phyloP scores from a whole-genome alignment of 30 jellyfish, hydroid and myxozoan species.

The Sanderia malayensis region DNA sequence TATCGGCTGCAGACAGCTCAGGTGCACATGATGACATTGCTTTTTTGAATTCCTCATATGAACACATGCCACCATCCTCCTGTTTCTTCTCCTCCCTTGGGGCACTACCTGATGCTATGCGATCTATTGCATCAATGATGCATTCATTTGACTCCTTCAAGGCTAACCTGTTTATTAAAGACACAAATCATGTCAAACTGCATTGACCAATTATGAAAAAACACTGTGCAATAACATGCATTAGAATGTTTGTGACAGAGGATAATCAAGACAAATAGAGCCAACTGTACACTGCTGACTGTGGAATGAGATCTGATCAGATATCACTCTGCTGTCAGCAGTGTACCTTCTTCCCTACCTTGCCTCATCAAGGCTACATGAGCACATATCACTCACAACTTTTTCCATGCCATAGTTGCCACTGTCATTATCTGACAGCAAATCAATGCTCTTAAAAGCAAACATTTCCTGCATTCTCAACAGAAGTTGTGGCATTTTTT shows the following conservation, averaged over 20 bases:
- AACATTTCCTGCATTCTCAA: conserved; percentile 65
- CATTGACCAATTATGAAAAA: no score
- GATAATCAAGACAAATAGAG: no score
- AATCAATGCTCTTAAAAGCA: conserved; percentile 30
- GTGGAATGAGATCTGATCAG: no score
- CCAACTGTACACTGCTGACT: no score
- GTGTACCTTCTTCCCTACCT: conserved; percentile 47
- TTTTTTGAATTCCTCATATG: conserved; percentile 78
- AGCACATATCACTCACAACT: conserved; percentile 17
- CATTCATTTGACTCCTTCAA: conserved; percentile 7
- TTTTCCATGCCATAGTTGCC: conserved; percentile 19
- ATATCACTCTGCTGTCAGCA: no score
- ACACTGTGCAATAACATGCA: no score
- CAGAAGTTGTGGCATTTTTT: conserved; percentile 53
- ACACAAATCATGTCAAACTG: no score
- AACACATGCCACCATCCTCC: conserved; percentile 23
- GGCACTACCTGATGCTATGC: not conserved
- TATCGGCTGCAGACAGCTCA: conserved; percentile 16
- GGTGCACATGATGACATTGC: conserved; percentile 67
- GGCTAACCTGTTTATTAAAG: not conserved
- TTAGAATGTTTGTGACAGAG: no score
- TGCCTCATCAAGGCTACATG: conserved; percentile 45
- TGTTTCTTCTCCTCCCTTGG: not conserved
- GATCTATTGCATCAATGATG: conserved; percentile 28
- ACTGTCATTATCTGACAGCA: not conserved